A percentile compares a stretch with the other conserved stretches of the same genome.
phyloP scores from a whole-genome alignment of 2,888 invertebrate genomes.

The Andrena haemorrhoa region DNA sequence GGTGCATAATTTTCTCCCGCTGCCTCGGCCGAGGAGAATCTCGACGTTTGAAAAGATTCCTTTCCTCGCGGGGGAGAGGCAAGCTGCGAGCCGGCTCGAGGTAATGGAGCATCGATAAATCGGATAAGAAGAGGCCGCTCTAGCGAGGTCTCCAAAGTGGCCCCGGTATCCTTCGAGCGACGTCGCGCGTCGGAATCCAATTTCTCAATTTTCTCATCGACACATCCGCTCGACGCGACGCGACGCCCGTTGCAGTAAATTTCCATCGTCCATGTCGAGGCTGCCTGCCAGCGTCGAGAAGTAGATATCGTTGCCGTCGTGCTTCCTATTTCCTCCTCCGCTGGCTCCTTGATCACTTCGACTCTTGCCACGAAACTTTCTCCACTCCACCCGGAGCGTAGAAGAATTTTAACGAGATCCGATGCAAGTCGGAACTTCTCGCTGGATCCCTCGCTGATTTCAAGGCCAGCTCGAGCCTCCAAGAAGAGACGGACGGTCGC shows the following conservation, averaged over 20 bases:
- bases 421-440: not conserved
- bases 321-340: not conserved
- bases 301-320: not conserved
- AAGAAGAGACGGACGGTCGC: not conserved
- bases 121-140: constrained; percentile 1
- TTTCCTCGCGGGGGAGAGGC: not conserved
- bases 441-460: not conserved
- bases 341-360: not conserved
- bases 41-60: not conserved
- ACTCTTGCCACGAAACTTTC: not conserved
- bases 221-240: constrained; percentile 46
- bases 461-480: not conserved
- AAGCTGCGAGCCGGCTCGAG: not conserved
- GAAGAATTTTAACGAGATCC: not conserved
- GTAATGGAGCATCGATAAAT: constrained; percentile 24
- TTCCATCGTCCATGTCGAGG: constrained; percentile 33
- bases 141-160: constrained; percentile 45
- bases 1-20: not conserved
- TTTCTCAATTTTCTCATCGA: constrained; percentile 73
- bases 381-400: not conserved
- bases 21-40: not conserved
- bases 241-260: constrained; percentile 48
- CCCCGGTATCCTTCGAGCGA: constrained; percentile 22
- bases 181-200: constrained; percentile 59
- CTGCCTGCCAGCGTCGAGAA: constrained; percentile 9